Conservation (phyloP, 2,797 vertebrate genomes). For the Helarctos malayanus region DNA sequence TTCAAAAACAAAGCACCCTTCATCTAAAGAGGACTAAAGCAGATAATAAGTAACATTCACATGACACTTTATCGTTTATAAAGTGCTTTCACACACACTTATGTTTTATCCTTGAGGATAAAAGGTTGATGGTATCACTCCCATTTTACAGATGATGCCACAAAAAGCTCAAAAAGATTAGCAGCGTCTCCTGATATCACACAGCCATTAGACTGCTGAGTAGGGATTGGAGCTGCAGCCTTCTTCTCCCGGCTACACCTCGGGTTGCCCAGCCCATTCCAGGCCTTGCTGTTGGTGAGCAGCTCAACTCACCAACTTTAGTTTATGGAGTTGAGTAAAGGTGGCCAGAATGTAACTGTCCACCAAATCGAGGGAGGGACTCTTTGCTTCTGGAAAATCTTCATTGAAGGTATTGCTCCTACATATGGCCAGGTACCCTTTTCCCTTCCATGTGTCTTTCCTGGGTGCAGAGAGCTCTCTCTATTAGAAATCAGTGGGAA, state of each 20-base stretch:
- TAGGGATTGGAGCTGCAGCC: not conserved
- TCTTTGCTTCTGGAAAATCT: not conserved
- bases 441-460: not conserved
- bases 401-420: not conserved
- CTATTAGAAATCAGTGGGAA: not conserved
- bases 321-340: not conserved
- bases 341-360: not conserved
- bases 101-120: not conserved
- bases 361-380: not conserved
- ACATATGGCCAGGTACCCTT: not conserved
- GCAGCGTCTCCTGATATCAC: not conserved
- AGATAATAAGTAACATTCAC: not conserved
- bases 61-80: not conserved
- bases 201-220: not conserved
- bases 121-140: not conserved
- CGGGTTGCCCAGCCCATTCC: not conserved
- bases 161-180: not conserved
- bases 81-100: not conserved
- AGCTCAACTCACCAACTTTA: not conserved
- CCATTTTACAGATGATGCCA: not conserved
- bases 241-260: not conserved
- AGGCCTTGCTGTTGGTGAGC: not conserved
- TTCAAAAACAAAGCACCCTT: constrained; percentile 37
- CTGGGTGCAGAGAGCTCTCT: not conserved
- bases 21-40: not conserved